Conservation (phyloP, 2,797 vertebrate species). For the Falco novaeseelandiae region DNA sequence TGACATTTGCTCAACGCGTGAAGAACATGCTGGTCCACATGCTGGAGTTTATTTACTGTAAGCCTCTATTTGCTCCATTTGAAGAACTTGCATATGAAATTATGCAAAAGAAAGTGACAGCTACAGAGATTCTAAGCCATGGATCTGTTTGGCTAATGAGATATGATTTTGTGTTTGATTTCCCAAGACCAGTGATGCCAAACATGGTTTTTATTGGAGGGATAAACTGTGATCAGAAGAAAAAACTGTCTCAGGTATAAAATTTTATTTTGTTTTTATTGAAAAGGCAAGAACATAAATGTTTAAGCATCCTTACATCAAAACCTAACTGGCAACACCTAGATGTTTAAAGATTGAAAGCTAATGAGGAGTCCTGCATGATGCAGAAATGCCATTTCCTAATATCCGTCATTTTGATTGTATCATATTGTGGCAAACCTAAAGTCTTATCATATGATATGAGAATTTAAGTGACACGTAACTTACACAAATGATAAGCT, state of each 20-base stretch:
- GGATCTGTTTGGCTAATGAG: constrained; percentile 78
- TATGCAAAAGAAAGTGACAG: constrained; percentile 53
- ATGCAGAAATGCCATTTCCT: background rate
- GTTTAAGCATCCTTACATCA: background rate
- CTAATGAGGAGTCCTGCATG: background rate
- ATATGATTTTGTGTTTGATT: constrained; percentile 82
- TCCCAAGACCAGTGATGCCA: constrained; percentile 83
- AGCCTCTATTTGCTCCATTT: background rate
- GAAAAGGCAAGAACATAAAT: background rate
- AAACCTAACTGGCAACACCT: background rate
- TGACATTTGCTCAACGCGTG: constrained; percentile 81
- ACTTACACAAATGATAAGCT: background rate
- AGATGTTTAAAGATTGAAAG: background rate
- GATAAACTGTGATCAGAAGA: constrained; percentile 82
- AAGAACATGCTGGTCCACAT: constrained; percentile 78
- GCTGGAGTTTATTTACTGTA: constrained; percentile 42
- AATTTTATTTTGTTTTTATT: background rate
- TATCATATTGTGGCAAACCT: background rate
- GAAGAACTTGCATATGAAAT: constrained; percentile 57
- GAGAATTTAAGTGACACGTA: background rate
- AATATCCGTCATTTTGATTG: background rate
- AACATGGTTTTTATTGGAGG: constrained; percentile 86
- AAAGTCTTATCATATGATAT: background rate
- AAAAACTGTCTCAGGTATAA: constrained; percentile 30
- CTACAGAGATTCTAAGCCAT: constrained; percentile 56